These are phyloP conservation scores for Trissolcus basalis DNA, from an alignment of 1,140 invertebrate species.

Conservation along the genomic window DNA sequence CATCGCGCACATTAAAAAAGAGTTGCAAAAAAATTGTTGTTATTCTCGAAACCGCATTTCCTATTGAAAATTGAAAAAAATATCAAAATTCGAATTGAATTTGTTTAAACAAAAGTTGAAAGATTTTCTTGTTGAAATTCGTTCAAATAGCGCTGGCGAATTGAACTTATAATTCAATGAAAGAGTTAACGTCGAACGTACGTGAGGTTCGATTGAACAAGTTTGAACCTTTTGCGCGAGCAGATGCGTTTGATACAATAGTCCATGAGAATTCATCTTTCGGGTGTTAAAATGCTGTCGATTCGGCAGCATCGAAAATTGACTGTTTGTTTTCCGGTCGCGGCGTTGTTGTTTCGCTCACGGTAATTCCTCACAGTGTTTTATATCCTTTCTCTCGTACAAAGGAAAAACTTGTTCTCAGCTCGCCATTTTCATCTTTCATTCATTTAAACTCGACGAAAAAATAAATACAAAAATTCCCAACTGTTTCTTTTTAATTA, in stretches of 20 bases:
- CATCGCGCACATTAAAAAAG: neutral
- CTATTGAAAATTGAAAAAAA: too few relatives aligned
- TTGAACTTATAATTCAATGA: slow-evolving; percentile 40
- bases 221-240: slow-evolving; percentile 31
- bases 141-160: slow-evolving; percentile 10
- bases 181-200: slow-evolving; percentile 28
- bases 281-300: slow-evolving; percentile 42
- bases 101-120: neutral
- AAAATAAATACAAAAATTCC: too few relatives aligned
- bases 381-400: too few relatives aligned
- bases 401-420: too few relatives aligned
- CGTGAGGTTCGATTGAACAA: slow-evolving; percentile 40
- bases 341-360: slow-evolving; percentile 19
- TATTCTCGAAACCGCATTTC: too few relatives aligned
- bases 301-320: slow-evolving; percentile 30
- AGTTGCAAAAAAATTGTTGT: too few relatives aligned
- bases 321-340: slow-evolving; percentile 28
- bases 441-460: too few relatives aligned
- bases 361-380: neutral
- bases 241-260: slow-evolving; percentile 40
- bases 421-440: too few relatives aligned
- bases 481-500: too few relatives aligned
- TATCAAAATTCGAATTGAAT: too few relatives aligned
- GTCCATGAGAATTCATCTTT: slow-evolving; percentile 32
- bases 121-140: neutral